Percentiles rank a stretch among this genome's conserved stretches.
phyloP scores from a whole-genome alignment of 2,888 invertebrate species.

The Lithophane ornitopus region DNA sequence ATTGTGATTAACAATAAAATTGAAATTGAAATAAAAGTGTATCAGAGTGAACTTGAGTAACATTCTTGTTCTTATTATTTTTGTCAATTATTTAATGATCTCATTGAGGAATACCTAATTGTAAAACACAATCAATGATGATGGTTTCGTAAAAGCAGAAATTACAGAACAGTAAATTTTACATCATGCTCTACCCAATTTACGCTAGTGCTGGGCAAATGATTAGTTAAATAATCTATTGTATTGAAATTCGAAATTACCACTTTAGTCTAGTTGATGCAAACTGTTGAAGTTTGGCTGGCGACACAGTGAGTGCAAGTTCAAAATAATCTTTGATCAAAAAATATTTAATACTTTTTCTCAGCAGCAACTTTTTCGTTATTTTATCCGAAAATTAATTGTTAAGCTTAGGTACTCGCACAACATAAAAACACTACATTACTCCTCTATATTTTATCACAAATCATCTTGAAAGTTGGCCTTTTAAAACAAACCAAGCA shows the following conservation, averaged over 20 bases:
- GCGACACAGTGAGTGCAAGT: too few species aligned
- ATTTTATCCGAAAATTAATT: not conserved
- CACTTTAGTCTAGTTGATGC: too few species aligned
- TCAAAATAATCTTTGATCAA: too few species aligned
- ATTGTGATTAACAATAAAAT: slow-evolving; percentile 48
- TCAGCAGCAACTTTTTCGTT: not conserved
- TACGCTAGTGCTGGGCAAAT: too few species aligned
- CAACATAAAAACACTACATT: not conserved
- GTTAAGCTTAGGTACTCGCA: not conserved
- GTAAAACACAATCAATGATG: not conserved
- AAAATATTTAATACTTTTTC: too few species aligned
- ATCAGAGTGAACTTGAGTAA: slow-evolving; percentile 43
- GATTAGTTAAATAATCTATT: too few species aligned
- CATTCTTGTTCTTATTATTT: not conserved
- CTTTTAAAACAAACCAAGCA: not conserved
- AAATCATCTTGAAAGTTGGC: not conserved
- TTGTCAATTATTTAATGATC: not conserved
- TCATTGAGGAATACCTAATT: slow-evolving; percentile 13
- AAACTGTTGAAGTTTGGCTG: too few species aligned
- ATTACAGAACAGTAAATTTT: too few species aligned
- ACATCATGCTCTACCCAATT: too few species aligned
- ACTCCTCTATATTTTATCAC: not conserved
- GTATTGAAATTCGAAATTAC: too few species aligned
- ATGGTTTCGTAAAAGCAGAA: not conserved
- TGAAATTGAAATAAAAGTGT: slow-evolving; percentile 45